These are phyloP conservation scores for Odocoileus virginianus DNA, from an alignment of 2,113 vertebrate species.

Conservation along the genomic window DNA sequence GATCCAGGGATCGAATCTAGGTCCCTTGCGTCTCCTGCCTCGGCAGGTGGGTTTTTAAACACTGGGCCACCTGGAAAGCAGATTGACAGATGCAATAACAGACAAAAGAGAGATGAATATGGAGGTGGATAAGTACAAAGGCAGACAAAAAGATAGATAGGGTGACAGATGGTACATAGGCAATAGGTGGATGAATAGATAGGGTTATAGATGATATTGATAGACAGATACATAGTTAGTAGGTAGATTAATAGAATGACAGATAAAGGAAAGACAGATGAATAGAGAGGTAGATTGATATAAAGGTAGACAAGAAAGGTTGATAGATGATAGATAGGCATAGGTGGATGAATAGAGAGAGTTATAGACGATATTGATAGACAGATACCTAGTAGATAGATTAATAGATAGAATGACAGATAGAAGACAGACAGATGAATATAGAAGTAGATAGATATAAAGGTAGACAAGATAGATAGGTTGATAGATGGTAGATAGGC, in stretches of 20 bases:
- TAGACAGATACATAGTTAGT: too few species aligned
- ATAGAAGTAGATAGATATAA: accelerated
- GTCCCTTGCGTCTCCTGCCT: background rate
- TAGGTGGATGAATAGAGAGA: background rate
- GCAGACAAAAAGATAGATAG: background rate
- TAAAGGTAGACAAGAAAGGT: background rate
- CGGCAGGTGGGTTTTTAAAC: background rate
- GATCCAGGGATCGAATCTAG: background rate
- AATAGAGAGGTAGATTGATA: background rate
- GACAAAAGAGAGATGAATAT: background rate
- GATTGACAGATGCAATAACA: background rate
- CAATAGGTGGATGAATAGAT: background rate
- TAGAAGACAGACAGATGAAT: background rate
- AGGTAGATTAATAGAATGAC: background rate
- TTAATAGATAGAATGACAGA: too few species aligned
- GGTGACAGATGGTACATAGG: accelerated
- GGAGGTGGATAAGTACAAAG: accelerated
- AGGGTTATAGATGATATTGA: background rate
- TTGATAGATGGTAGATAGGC: accelerated
- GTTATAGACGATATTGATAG: accelerated
- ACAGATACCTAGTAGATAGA: background rate
- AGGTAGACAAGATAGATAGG: background rate
- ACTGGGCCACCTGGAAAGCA: background rate
- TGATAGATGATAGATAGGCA: accelerated
- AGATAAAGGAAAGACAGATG: background rate